Conservation (phyloP, 2,888 invertebrate species). For the Sabellastarte sp. region DNA sequence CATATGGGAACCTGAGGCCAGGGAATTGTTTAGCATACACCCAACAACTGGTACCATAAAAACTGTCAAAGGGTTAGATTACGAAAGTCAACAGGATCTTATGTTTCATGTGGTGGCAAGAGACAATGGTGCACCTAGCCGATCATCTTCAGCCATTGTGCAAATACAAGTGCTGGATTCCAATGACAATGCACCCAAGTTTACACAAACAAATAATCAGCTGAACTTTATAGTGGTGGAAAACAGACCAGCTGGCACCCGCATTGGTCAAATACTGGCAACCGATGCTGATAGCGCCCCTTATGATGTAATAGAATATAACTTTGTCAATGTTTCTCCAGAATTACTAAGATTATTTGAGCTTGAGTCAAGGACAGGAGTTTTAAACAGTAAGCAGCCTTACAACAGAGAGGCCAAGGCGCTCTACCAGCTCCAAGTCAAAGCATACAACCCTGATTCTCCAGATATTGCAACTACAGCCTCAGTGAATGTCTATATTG, state of each 20-base stretch:
- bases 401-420: background rate
- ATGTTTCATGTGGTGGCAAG: background rate
- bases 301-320: background rate
- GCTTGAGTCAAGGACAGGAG: background rate
- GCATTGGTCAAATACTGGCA: background rate
- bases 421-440: background rate
- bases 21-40: background rate
- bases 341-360: background rate
- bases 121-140: background rate
- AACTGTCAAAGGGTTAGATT: background rate
- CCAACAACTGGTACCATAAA: background rate
- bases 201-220: background rate
- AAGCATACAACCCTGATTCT: background rate
- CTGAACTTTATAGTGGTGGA: background rate
- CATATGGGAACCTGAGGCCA: background rate
- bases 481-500: background rate
- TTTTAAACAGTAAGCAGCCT: background rate
- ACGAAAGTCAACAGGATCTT: background rate
- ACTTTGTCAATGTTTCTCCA: background rate
- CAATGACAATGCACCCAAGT: background rate
- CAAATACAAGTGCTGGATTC: background rate
- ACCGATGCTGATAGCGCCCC: background rate
- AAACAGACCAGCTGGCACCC: background rate
- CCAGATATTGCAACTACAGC: background rate
- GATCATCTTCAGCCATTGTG: background rate